phyloP scores from a whole-genome alignment of 2,113 vertebrate species.

The Anguilla japonica region DNA sequence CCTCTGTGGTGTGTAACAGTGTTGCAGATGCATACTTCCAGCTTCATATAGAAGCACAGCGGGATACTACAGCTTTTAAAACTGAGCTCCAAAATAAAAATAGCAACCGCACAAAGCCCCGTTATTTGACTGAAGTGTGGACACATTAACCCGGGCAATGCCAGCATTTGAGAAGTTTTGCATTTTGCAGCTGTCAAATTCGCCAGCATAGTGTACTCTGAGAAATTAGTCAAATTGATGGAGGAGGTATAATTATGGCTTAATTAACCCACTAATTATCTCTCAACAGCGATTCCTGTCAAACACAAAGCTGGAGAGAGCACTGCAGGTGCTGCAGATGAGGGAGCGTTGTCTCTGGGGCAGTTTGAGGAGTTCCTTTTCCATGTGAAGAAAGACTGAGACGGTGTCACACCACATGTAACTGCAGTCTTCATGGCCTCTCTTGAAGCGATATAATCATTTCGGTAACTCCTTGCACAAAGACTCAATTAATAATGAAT shows the following conservation, averaged over 20 bases:
- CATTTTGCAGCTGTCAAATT: neutral
- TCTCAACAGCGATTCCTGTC: neutral
- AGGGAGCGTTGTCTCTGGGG: neutral
- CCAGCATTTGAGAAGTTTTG: neutral
- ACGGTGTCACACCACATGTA: neutral
- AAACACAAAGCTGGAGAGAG: neutral
- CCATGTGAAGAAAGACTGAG: neutral
- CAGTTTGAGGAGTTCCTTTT: neutral
- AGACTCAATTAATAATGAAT: neutral
- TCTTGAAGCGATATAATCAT: neutral
- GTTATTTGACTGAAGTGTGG: neutral
- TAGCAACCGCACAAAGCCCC: neutral
- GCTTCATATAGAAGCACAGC: neutral
- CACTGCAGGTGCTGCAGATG: neutral
- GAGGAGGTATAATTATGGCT: neutral
- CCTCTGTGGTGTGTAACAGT: no score
- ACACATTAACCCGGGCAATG: neutral
- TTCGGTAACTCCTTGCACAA: neutral
- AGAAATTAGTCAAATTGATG: neutral
- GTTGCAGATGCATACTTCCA: no score
- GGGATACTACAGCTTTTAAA: neutral
- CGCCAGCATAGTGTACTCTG: neutral
- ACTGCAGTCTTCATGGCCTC: neutral
- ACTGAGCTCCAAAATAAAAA: neutral
- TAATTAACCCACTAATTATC: slow-evolving; percentile 13